These are phyloP conservation scores for Tetraneura akinire DNA, from an alignment of 1,140 invertebrate species.

Conservation along the genomic window DNA sequence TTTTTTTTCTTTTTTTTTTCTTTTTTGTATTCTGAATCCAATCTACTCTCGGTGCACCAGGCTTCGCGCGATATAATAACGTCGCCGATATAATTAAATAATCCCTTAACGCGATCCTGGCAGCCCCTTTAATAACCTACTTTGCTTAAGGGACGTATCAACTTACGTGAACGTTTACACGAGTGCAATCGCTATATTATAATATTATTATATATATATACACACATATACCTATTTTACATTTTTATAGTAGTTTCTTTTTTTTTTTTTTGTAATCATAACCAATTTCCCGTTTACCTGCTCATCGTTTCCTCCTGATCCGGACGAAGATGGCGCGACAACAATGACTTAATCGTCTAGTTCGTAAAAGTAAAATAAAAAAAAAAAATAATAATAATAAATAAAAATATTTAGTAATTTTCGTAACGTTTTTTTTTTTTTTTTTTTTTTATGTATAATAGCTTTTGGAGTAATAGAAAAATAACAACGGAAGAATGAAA, in stretches of 20 bases:
- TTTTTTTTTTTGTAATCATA: slow-evolving; percentile 50
- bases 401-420: slow-evolving; percentile 25
- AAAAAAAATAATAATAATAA: not conserved
- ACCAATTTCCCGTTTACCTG: slow-evolving; percentile 11
- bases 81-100: slow-evolving; percentile 51
- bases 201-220: too few species aligned
- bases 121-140: slow-evolving; percentile 37
- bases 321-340: too few species aligned
- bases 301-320: too few species aligned
- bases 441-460: too few species aligned
- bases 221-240: slow-evolving; percentile 8
- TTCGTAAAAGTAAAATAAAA: slow-evolving; percentile 20
- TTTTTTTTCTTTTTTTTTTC: not conserved
- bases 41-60: slow-evolving; percentile 39
- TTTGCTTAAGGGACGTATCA: slow-evolving; percentile 37
- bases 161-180: slow-evolving; percentile 43
- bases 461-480: not conserved
- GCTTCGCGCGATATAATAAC: slow-evolving; percentile 37
- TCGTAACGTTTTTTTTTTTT: not conserved
- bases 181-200: not conserved
- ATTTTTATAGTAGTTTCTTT: slow-evolving; percentile 47
- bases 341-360: not conserved
- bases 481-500: not conserved
- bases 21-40: slow-evolving; percentile 31
- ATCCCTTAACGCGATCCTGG: slow-evolving; percentile 49